Percentiles rank a stretch among this genome's conserved stretches.
Evolutionary conservation across 2,113 vertebrate species (phyloP).

Genomic region (Ophiodon elongatus): DNA sequence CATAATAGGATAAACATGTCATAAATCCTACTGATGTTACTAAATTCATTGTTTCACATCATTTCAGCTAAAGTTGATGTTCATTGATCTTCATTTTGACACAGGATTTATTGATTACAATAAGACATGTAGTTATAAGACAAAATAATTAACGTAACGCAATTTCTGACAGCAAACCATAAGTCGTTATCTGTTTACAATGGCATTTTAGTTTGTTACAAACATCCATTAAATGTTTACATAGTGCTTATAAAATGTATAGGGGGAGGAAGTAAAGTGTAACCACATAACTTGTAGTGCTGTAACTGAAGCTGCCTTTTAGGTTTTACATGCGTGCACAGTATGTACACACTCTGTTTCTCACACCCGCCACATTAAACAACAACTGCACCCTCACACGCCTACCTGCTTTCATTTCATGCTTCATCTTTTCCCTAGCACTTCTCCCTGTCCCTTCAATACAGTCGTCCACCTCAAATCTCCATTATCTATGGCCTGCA

Average conservation of each 20-base stretch:
- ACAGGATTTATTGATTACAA: not conserved
- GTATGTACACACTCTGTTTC: not conserved
- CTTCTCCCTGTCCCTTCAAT: not conserved
- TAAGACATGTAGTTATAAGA: not conserved
- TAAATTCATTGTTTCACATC: not conserved
- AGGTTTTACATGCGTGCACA: not conserved
- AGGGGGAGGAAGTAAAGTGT: not conserved
- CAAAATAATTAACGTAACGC: not conserved
- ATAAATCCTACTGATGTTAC: not conserved
- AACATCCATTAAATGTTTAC: not conserved
- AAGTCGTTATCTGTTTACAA: not conserved
- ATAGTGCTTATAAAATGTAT: not conserved
- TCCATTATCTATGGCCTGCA: not conserved
- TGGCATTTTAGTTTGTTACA: not conserved
- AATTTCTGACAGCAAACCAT: not conserved
- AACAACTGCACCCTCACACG: conserved; percentile 16
- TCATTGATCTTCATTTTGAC: not conserved
- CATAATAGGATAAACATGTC: not conserved
- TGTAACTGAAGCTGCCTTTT: not conserved
- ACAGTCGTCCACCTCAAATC: not conserved
- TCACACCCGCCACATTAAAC: conserved; percentile 3
- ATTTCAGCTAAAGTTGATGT: not conserved
- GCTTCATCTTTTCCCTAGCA: not conserved
- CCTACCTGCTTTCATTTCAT: conserved; percentile 1
- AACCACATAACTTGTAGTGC: not conserved